Conservation (phyloP, 2,797 vertebrate species). For the Eulemur rubriventer region DNA sequence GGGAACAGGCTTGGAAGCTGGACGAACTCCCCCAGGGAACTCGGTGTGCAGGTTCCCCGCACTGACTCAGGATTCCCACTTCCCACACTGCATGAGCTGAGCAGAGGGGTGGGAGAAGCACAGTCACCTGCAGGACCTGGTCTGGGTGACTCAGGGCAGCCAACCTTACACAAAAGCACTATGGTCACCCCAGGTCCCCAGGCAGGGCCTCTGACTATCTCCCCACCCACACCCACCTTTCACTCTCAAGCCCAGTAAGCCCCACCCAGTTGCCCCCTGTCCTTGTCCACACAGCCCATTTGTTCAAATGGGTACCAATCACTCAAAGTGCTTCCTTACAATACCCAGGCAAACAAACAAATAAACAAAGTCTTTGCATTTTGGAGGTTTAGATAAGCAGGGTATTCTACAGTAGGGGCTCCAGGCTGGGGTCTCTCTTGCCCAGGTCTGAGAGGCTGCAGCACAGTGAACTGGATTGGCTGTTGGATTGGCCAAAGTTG, state of each 20-base stretch:
- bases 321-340: neutral
- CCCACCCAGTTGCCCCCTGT: neutral
- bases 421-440: neutral
- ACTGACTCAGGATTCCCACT: neutral
- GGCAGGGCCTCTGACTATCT: neutral
- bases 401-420: accelerated
- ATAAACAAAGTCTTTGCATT: neutral
- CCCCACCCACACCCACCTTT: accelerated
- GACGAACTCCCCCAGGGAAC: neutral
- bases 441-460: neutral
- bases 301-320: neutral
- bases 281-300: neutral
- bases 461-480: neutral
- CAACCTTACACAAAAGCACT: no score
- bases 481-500: neutral
- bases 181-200: no score
- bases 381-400: neutral
- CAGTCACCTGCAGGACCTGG: no score
- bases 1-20: no score
- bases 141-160: accelerated
- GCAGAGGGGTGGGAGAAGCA: neutral
- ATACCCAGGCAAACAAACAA: neutral
- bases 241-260: neutral
- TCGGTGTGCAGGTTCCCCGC: neutral
- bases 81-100: accelerated